Percentiles rank a stretch among this genome's conserved stretches.
These are phyloP conservation scores for Mactromeris polynyma DNA, from an alignment of 2,888 invertebrate species.

Conservation along the genomic window DNA sequence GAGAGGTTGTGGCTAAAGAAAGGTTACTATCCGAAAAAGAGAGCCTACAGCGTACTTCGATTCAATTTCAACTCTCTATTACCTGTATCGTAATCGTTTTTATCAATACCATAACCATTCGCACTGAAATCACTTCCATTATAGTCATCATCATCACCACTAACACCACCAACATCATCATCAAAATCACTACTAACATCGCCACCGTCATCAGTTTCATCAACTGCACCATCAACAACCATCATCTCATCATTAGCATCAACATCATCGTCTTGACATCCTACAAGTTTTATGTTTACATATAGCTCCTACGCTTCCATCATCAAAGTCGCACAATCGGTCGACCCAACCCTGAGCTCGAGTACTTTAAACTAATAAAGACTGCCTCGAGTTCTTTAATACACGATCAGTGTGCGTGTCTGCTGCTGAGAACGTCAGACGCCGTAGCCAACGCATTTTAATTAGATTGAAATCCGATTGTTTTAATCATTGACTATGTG, in stretches of 20 bases:
- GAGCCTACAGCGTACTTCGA: too few relatives aligned
- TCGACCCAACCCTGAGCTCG: neutral
- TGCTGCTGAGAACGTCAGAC: neutral
- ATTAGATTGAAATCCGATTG: constrained; percentile 60
- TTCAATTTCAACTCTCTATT: neutral
- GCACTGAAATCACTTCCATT: neutral
- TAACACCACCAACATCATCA: neutral
- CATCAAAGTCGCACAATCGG: neutral
- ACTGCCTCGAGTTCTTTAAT: constrained; percentile 1
- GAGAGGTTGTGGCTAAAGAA: too few relatives aligned
- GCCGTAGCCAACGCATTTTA: constrained; percentile 41
- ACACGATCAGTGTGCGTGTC: constrained; percentile 18
- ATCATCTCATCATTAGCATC: neutral
- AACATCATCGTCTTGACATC: too few relatives aligned
- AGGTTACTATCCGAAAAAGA: too few relatives aligned
- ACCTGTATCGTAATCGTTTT: neutral
- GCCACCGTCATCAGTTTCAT: neutral
- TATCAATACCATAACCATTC: neutral
- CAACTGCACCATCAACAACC: neutral
- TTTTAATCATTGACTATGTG: constrained; percentile 42
- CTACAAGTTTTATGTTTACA: too few relatives aligned
- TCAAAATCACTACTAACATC: neutral
- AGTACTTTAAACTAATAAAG: neutral
- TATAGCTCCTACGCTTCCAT: neutral
- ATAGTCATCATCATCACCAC: neutral